Evolutionary conservation across 1,140 invertebrate species (phyloP), one percentile per base, ranked within the genome.

Genomic region (Amphibalanus amphitrite): DNA sequence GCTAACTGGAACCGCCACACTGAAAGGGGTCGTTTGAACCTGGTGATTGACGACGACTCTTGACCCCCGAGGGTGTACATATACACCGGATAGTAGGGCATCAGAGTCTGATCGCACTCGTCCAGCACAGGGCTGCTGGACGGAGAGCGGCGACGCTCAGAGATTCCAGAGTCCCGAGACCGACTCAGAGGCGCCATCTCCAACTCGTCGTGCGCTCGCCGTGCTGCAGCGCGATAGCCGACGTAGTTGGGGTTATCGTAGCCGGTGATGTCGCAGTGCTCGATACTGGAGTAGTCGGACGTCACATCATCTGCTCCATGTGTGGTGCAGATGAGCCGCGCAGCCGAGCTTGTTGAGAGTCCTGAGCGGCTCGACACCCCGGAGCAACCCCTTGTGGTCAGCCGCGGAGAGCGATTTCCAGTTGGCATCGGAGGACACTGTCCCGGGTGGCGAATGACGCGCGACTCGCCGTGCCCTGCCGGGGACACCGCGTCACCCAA

Each of bases 191-290:
- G 64, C 64, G 26, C 38, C 38, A 38, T 38, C 38, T 38, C 38
- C 6, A 38, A 38, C 38, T 38, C 38, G 38, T 6, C 38, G 17
- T 17, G 6, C 20, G 64, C 10, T 25, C 10, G 64, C n/a, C 4
- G 64, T 25, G 64, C 64, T 6, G 23, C 64, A 8, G n/a, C 26
- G 26, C 64, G 64, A 23, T 26, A 65, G 26, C 20, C 64, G 6
- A 26, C 23, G 64, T 65, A 65, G 26, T 65, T 65, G 64, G 64
- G 64, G 26, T 65, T 65, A 25, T 65, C 64, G 64, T n/a, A 65
- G 64, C 64, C 64, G 64, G 64, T n/a, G 20, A 65, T 65, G 64
- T 65, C 64, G 64, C 64, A 65, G 64, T 65, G 64, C 26, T 65
- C 64, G 26, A 65, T 65, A 25, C 64, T 65, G 10, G 64, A 65